Evolutionary conservation across 2,888 invertebrate species (phyloP).

Genomic region (Yponomeuta cagnagella): DNA sequence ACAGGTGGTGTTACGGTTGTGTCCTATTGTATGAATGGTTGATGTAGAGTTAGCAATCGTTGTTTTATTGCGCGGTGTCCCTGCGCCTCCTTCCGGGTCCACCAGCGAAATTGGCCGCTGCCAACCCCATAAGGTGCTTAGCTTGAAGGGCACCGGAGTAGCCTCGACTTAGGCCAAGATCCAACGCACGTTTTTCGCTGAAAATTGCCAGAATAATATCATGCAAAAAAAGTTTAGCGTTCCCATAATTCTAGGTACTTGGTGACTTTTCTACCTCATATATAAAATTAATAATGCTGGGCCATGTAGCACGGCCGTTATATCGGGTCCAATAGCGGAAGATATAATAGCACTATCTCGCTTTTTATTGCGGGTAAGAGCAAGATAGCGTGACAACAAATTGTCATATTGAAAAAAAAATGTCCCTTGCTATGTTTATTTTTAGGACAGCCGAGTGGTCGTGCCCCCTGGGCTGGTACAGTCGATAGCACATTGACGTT

Average conservation of each 20-base stretch:
- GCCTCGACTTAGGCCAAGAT: conserved; percentile 90
- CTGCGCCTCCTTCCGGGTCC: conserved; percentile 93
- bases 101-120: conserved; percentile 91
- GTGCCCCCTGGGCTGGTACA: too few relatives aligned
- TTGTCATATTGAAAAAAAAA: too few relatives aligned
- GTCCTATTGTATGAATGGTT: not conserved
- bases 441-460: too few relatives aligned
- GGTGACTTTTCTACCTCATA: too few relatives aligned
- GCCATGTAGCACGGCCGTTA: too few relatives aligned
- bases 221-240: not conserved
- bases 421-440: too few relatives aligned
- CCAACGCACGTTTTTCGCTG: conserved; percentile 90
- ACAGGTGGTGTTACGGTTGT: not conserved
- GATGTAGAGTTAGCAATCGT: not conserved
- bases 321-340: too few relatives aligned
- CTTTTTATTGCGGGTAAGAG: too few relatives aligned
- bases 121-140: conserved; percentile 92
- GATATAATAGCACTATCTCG: too few relatives aligned
- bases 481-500: too few relatives aligned
- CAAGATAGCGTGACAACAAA: too few relatives aligned
- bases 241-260: not conserved
- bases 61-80: conserved; percentile 35
- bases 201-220: not conserved
- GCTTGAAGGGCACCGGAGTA: conserved; percentile 93
- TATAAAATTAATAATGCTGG: too few relatives aligned